A percentile compares a stretch with the other conserved stretches of the same genome.
Conservation (phyloP, 2,113 vertebrate genomes). For the Aegotheles bennettii region DNA sequence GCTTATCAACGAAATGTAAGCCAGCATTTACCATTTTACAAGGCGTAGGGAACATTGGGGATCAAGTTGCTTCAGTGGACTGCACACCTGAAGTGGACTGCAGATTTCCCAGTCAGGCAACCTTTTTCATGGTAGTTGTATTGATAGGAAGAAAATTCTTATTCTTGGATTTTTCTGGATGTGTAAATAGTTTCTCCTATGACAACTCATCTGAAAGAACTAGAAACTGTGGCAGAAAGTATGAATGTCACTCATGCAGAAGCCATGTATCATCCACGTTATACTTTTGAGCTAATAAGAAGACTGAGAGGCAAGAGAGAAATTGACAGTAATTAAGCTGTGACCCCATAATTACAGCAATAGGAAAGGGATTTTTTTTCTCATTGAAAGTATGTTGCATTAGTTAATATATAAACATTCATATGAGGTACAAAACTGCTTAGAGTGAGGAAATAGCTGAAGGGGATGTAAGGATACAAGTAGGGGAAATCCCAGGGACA, state of each 20-base stretch:
- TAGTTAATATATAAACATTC: neutral
- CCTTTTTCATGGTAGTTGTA: neutral
- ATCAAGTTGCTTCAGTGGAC: neutral
- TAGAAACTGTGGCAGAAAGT: neutral
- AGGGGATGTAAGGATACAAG: neutral
- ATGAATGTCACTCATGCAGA: accelerated
- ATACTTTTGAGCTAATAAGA: neutral
- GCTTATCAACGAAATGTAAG: neutral
- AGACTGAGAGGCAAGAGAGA: neutral
- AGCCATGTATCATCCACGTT: neutral
- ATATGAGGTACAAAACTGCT: neutral
- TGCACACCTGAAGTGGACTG: neutral
- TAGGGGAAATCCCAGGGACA: neutral
- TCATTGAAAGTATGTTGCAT: neutral
- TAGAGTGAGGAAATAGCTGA: neutral
- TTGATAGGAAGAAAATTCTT: neutral
- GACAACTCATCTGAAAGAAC: neutral
- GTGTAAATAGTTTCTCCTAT: neutral
- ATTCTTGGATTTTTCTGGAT: neutral
- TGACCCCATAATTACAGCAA: neutral
- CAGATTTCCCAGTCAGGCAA: neutral
- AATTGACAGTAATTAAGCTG: neutral
- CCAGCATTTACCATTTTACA: neutral
- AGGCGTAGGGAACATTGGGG: accelerated
- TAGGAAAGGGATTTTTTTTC: neutral